A percentile compares a stretch with the other conserved stretches of the same genome.
phyloP scores from a whole-genome alignment of 1,140 invertebrate species.

The Yoshiicerus persimilis region DNA sequence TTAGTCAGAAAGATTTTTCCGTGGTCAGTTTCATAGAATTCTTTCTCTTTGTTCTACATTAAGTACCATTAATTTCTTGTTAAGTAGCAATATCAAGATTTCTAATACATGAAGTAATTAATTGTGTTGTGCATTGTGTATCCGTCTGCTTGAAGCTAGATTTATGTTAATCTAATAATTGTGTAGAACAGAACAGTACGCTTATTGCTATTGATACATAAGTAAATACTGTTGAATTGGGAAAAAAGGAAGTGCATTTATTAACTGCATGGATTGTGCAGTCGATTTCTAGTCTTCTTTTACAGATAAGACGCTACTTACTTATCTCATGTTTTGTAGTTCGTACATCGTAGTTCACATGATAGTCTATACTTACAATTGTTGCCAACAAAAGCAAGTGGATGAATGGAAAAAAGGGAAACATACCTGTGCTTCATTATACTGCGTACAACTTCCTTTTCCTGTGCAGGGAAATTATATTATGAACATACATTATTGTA shows the following conservation, averaged over 20 bases:
- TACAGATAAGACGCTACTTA: neutral
- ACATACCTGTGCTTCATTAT: neutral
- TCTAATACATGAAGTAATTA: neutral
- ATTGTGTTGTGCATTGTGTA: neutral
- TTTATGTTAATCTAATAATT: neutral
- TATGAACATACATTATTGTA: neutral
- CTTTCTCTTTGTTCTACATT: neutral
- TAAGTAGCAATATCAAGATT: neutral
- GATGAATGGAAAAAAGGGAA: neutral
- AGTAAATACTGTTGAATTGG: neutral
- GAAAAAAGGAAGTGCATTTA: neutral
- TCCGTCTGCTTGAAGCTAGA: neutral
- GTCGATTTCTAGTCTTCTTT: neutral
- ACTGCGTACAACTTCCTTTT: slow-evolving; percentile 8
- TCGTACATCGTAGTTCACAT: neutral
- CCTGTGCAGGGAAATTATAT: neutral
- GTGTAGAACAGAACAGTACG: neutral
- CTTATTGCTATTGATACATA: neutral
- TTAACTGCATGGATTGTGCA: neutral
- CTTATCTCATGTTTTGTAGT: neutral
- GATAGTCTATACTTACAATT: neutral
- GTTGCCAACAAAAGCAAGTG: neutral
- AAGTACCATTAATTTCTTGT: neutral
- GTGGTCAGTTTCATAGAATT: neutral
- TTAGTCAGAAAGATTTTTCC: neutral